Evolutionary conservation across 2,113 vertebrate genomes (phyloP).

Genomic region (Labeo rohita): DNA sequence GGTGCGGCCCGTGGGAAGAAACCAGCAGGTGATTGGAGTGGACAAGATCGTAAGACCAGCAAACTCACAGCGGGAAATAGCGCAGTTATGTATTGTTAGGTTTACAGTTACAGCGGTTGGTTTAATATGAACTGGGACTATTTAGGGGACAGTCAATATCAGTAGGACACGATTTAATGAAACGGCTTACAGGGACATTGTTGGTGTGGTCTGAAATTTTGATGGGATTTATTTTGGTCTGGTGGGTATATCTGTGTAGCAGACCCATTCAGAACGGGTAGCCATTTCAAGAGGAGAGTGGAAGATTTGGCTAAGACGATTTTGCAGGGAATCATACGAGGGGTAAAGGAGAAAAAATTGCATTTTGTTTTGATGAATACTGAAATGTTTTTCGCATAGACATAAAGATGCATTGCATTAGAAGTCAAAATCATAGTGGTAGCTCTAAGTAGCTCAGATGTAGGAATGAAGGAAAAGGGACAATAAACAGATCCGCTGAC

Average conservation of each 20-base stretch:
- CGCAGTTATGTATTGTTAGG: background rate
- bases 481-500: constrained; percentile 5
- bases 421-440: background rate
- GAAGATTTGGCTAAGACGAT: background rate
- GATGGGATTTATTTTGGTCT: background rate
- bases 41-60: background rate
- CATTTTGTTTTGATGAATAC: constrained; percentile 30
- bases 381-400: background rate
- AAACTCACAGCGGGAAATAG: background rate
- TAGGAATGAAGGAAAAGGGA: background rate
- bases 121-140: background rate
- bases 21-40: constrained; percentile 38
- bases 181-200: background rate
- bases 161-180: background rate
- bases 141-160: background rate
- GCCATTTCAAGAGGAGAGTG: background rate
- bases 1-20: constrained; percentile 3
- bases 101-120: background rate
- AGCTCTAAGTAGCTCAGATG: background rate
- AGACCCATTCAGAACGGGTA: background rate
- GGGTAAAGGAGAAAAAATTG: background rate
- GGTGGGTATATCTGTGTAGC: background rate
- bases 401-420: background rate
- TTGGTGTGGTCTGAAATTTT: background rate
- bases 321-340: constrained; percentile 16